Base-by-base conservation (phyloP, 1,140 invertebrate species). In the Lithobius niger region DNA sequence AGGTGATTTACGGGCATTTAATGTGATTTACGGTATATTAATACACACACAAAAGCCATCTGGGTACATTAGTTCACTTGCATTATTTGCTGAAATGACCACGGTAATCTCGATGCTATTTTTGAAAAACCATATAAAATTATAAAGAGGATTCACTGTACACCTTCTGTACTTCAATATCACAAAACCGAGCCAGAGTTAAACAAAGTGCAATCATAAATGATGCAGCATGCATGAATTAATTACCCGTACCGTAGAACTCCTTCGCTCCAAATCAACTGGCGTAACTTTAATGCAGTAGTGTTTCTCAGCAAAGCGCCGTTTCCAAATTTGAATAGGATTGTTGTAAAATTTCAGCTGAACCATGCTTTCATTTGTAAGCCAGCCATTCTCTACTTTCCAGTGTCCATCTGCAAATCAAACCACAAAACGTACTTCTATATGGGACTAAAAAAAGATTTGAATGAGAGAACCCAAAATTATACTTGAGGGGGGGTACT, bases 321-420 rank as follows among this genome's bases (percentile, higher is more conserved):
- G 79, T 64, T 88, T 89, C 79, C 80, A 83, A 55, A 93, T 77
- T 56, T 81, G 81, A 56, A 95, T 80, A 1, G 91, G 85, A 65
- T 84, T 84, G 62, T 84, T 82, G 62, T 82, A 82, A 63, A 94
- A 75, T 68, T 91, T 88, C 45, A 96, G 79, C 68, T 95, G 89
- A 47, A 95, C 77, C 49, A 89, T 75, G 27, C 82, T 84, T 68
- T 94, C 88, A 55, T 81, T 77, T 24, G 83, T 91, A 0, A 96
- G 71, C 91, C 91, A 96, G 0, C 91, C 91, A 50, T 78, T 77
- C 63, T 86, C 82, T 13, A 89, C 72, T 59, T 77, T 79, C 26
- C 74, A 71, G 36, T 72, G 71, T 19, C 77, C 75, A 65, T 80
- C 78, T 68, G 79, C 76, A 64, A 57, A 52, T 15, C 24, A 54